Conservation (phyloP, 2,797 vertebrate genomes). For the Hypotaenidia philippensis region DNA sequence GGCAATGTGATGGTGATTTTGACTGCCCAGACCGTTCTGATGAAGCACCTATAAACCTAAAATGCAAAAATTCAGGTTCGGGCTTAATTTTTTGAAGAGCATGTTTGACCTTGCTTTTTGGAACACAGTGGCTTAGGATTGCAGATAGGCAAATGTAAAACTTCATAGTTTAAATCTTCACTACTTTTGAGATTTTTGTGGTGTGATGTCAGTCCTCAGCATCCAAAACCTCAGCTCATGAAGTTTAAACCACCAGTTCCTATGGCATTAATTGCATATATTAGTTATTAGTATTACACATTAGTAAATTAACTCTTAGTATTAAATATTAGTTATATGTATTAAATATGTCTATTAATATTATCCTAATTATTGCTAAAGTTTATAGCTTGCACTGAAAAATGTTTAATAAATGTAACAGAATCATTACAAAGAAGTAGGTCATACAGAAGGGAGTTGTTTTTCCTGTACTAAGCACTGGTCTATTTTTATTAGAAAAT, state of each 20-base stretch:
- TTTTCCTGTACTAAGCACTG: background rate
- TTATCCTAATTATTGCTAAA: background rate
- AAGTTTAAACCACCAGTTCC: background rate
- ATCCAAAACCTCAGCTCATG: background rate
- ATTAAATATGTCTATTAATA: no score
- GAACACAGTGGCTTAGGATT: background rate
- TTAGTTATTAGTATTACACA: background rate
- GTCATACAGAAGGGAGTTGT: background rate
- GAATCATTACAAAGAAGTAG: background rate
- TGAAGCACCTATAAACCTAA: conserved; percentile 93
- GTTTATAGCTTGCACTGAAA: background rate
- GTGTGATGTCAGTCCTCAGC: background rate
- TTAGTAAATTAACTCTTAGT: no score
- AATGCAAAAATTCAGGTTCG: conserved; percentile 92
- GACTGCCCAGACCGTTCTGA: conserved; percentile 97
- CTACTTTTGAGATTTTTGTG: background rate
- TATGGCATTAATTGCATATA: background rate
- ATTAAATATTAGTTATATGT: no score
- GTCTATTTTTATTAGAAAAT: background rate
- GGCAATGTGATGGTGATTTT: conserved; percentile 96
- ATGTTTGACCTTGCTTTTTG: fast-evolving
- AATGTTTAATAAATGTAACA: background rate
- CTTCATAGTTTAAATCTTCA: fast-evolving
- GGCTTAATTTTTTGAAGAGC: background rate
- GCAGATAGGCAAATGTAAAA: background rate